Percentiles rank a stretch among this genome's conserved stretches.
Evolutionary conservation across 2,113 vertebrate species (phyloP).

Genomic region (Peromyscus californicus): DNA sequence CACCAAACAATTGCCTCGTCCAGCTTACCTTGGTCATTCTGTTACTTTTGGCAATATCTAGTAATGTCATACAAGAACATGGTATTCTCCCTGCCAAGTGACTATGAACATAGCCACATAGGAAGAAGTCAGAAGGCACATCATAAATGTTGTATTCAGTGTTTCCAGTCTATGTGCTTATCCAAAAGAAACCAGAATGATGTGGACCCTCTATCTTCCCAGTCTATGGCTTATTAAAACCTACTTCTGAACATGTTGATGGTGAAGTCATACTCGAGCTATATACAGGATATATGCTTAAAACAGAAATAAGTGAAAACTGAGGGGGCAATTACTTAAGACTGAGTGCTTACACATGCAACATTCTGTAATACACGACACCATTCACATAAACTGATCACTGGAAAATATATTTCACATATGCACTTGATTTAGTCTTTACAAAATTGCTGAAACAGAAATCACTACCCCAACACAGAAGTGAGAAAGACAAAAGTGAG

Average conservation of each 20-base stretch:
- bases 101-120: neutral
- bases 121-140: neutral
- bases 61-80: neutral
- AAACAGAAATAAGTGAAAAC: neutral
- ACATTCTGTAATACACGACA: neutral
- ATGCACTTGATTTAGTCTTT: conserved; percentile 28
- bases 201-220: neutral
- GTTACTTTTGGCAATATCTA: neutral
- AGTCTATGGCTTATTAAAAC: neutral
- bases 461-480: conserved; percentile 14
- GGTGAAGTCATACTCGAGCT: conserved; percentile 16
- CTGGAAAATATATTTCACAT: neutral
- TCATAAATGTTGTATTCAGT: neutral
- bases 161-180: conserved; percentile 5
- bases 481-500: neutral
- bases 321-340: neutral
- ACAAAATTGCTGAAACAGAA: conserved; percentile 10
- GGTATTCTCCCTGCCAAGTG: conserved; percentile 5
- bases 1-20: neutral
- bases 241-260: neutral
- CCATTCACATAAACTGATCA: neutral
- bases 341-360: neutral
- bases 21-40: neutral
- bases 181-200: conserved; percentile 23
- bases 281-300: neutral